These are phyloP conservation scores for Cheilosia vulpina DNA, from an alignment of 2,888 invertebrate genomes.

Conservation along the genomic window DNA sequence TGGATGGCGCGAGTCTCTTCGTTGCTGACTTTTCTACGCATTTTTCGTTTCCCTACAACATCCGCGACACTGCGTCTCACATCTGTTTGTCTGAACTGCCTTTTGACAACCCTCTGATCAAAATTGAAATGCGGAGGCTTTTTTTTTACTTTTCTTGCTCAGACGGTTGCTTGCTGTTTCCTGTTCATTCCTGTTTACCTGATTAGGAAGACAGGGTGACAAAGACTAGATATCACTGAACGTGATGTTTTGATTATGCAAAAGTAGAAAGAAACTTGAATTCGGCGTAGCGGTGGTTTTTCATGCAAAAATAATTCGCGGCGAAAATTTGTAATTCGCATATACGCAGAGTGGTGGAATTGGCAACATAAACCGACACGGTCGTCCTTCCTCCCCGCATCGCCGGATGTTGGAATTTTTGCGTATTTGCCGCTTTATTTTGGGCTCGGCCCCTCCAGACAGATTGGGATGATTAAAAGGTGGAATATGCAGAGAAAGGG, in stretches of 20 bases:
- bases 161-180: neutral
- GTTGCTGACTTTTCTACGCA: slow-evolving; percentile 25
- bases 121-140: neutral
- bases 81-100: neutral
- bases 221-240: slow-evolving; percentile 58
- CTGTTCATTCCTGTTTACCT: slow-evolving; percentile 60
- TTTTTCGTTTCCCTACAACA: neutral
- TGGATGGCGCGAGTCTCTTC: neutral
- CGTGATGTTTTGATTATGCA: no score
- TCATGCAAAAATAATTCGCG: slow-evolving; percentile 63
- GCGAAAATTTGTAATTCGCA: slow-evolving; percentile 38
- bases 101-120: slow-evolving; percentile 3
- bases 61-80: neutral
- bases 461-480: slow-evolving; percentile 68
- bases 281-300: slow-evolving; percentile 41
- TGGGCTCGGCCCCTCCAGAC: slow-evolving; percentile 64
- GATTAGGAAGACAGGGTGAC: slow-evolving; percentile 65
- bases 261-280: neutral
- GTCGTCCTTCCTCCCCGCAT: slow-evolving; percentile 35
- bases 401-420: slow-evolving; percentile 67
- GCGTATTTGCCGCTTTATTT: slow-evolving; percentile 62
- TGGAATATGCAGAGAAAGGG: slow-evolving; percentile 20
- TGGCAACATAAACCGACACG: slow-evolving; percentile 4
- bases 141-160: neutral
- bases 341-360: slow-evolving; percentile 54